Evolutionary conservation across 35 echinoderm and acorn worm genomes (phyloP), one percentile per base, ranked within the genome.

Genomic region (Apostichopus parvimensis): DNA sequence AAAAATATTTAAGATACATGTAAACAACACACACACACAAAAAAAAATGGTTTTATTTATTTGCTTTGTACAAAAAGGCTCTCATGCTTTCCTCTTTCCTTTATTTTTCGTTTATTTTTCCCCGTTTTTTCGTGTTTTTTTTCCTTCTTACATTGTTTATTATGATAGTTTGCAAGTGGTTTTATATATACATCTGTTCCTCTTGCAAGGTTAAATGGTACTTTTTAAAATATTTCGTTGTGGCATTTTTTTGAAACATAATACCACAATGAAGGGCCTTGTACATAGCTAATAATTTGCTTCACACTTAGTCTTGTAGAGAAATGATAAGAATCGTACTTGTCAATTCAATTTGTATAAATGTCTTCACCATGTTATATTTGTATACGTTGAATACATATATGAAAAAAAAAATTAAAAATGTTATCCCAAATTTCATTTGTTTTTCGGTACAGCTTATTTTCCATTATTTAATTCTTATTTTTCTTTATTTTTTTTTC

Each of bases 311-410:
- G 71, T 75, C 71, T 61, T 75, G 71, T 18, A 75, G 71, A 75
- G 71, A 75, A 75, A 75, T 75, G 71, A 75, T 75, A 22, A 75
- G 71, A 75, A 61, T 18, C 17, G 71, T 75, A 75, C 71, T 75
- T 22, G 17, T 75, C 71, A 22, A 75, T 20, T 20, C 71, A 75
- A 75, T 75, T 75, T 75, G 71, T 75, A 75, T 75, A 14, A 18
- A 75, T 75, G 71, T 75, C 71, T 75, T 75, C 71, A 75, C 71
- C 71, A 75, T 75, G 71, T 75, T 75, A 75, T 75, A 75, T 75
- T 75, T 75, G 71, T 75, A 75, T 75, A 75, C 71, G 71, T 75
- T 75, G 21, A 75, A 75, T 75, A 75, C 71, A 75, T 75, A 75
- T 75, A 75, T 75, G 71, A 75, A 75, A 75, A 22, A 75, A n/a